Conservation (phyloP, 2,797 vertebrate species). For the Xerus rutilus region DNA sequence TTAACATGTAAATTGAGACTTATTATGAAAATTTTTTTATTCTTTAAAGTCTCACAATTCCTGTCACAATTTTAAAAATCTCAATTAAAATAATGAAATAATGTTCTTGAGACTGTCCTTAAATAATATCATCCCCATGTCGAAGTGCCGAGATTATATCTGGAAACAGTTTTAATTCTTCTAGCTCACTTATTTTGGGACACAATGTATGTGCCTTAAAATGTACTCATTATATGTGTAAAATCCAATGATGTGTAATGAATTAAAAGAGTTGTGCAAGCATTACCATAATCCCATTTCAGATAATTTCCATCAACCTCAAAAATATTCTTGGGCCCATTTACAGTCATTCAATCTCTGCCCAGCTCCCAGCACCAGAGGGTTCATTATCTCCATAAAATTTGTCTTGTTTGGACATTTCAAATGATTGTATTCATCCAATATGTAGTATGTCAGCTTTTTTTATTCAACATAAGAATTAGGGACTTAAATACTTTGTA, state of each 20-base stretch:
- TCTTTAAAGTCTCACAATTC: background rate
- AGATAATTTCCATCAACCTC: background rate
- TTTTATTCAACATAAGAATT: background rate
- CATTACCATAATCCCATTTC: background rate
- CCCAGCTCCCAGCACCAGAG: background rate
- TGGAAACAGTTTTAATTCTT: background rate
- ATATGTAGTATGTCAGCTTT: background rate
- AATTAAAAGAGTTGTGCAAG: background rate
- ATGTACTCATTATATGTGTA: background rate
- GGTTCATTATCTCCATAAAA: background rate
- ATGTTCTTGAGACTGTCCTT: background rate
- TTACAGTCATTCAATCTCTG: background rate
- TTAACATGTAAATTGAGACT: background rate
- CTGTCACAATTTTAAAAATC: conserved; percentile 1
- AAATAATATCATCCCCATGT: background rate
- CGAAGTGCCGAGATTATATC: background rate
- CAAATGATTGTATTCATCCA: background rate
- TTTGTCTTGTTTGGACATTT: background rate
- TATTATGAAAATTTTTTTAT: background rate
- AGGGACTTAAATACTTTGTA: background rate
- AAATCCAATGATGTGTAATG: background rate
- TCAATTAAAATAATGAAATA: no score
- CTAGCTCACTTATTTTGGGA: background rate
- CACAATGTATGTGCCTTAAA: background rate
- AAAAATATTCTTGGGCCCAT: background rate